Evolutionary conservation across 2,797 vertebrate genomes (phyloP).

Genomic region (Catostomus latipinnis): DNA sequence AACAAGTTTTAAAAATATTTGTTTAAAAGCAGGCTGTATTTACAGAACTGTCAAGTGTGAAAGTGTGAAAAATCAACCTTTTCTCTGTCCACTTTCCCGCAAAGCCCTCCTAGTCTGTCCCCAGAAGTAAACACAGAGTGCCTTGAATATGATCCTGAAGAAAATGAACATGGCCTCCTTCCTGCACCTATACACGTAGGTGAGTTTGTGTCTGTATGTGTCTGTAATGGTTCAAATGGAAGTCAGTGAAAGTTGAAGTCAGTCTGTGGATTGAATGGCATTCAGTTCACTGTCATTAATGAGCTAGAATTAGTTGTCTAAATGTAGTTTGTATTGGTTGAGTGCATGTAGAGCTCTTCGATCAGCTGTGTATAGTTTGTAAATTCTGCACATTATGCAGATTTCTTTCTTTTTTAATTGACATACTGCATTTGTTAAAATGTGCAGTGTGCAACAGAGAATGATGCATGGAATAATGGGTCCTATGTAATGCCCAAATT

Average conservation of each 20-base stretch:
- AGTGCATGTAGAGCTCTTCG: neutral
- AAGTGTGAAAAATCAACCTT: slow-evolving; percentile 7
- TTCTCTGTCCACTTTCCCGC: slow-evolving; percentile 29
- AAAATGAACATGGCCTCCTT: slow-evolving; percentile 89
- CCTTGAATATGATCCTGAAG: slow-evolving; percentile 87
- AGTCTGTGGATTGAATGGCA: neutral
- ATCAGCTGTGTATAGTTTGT: neutral
- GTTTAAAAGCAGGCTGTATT: slow-evolving; percentile 32
- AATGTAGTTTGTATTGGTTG: neutral
- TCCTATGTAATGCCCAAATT: too few relatives aligned
- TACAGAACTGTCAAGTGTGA: slow-evolving; percentile 9
- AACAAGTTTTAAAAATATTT: slow-evolving; percentile 23
- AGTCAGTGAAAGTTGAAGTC: neutral
- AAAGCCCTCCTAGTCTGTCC: slow-evolving; percentile 84
- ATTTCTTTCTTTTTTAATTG: too few relatives aligned
- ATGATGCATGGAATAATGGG: too few relatives aligned
- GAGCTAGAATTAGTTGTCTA: neutral
- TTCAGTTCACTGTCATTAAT: neutral
- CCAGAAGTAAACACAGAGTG: slow-evolving; percentile 85
- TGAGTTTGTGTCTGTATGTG: slow-evolving; percentile 74
- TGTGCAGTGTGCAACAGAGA: too few relatives aligned
- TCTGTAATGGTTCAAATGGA: slow-evolving; percentile 11
- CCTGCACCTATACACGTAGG: slow-evolving; percentile 96
- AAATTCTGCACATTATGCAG: too few relatives aligned
- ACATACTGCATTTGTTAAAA: too few relatives aligned